Evolutionary conservation across 1,140 invertebrate species (phyloP).

Genomic region (Micrasema minimum): DNA sequence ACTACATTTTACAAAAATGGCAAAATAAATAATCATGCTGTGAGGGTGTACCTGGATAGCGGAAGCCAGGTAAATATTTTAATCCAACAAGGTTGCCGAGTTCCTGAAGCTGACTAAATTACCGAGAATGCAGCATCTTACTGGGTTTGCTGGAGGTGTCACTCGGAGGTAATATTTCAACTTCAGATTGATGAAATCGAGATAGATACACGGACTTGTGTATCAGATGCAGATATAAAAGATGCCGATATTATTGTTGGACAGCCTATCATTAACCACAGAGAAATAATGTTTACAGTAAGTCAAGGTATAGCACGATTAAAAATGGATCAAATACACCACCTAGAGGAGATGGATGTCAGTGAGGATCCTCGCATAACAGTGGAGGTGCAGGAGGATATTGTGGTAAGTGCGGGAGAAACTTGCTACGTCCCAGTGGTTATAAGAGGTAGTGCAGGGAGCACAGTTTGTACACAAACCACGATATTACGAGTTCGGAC

Average conservation of each 20-base stretch:
- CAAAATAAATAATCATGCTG: not conserved
- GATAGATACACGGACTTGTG: not conserved
- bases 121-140: not conserved
- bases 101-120: not conserved
- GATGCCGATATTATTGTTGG: not conserved
- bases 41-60: not conserved
- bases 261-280: not conserved
- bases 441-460: not conserved
- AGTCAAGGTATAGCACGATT: not conserved
- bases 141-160: not conserved
- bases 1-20: not conserved
- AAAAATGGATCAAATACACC: not conserved
- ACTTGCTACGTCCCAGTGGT: not conserved
- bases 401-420: not conserved
- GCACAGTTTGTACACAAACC: not conserved
- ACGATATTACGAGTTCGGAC: no score
- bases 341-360: not conserved
- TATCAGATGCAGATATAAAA: conserved; percentile 7
- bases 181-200: not conserved
- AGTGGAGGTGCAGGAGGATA: not conserved
- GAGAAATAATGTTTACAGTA: not conserved
- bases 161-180: not conserved
- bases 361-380: conserved; percentile 1
- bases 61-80: not conserved
- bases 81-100: not conserved